These are phyloP conservation scores for Machaerirhynchus nigripectus DNA, from an alignment of 2,113 vertebrate species.

Conservation along the genomic window DNA sequence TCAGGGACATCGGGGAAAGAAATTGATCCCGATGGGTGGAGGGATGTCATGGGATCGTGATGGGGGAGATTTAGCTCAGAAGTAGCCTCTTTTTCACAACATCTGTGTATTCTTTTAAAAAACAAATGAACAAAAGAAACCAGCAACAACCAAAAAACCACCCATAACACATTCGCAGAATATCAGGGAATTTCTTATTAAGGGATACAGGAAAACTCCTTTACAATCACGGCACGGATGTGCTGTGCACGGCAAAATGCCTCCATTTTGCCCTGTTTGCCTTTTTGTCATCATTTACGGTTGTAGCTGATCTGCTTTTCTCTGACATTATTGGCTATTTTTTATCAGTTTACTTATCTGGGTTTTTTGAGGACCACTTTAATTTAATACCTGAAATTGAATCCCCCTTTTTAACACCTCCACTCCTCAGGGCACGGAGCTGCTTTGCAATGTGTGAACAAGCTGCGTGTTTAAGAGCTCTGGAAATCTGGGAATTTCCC, in stretches of 20 bases:
- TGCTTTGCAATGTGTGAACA: background rate
- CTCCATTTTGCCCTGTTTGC: background rate
- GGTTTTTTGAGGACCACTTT: background rate
- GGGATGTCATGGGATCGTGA: background rate
- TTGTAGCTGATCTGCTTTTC: background rate
- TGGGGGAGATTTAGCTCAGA: background rate
- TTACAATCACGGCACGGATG: background rate
- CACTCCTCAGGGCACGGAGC: background rate
- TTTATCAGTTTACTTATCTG: background rate
- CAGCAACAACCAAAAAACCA: too few species aligned
- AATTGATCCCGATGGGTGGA: rapidly evolving
- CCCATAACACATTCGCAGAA: background rate
- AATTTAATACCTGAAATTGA: background rate
- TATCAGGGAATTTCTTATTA: background rate
- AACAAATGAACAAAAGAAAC: too few species aligned
- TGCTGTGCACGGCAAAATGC: background rate
- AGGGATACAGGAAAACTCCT: background rate
- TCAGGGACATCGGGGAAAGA: background rate
- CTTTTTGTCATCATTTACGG: background rate
- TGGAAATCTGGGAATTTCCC: background rate
- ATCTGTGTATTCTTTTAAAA: background rate
- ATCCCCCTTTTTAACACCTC: background rate
- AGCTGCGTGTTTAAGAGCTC: background rate
- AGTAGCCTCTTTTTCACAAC: background rate
- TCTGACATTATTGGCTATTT: background rate